phyloP scores from a whole-genome alignment of 2,113 vertebrate species.

The Felis catus region DNA sequence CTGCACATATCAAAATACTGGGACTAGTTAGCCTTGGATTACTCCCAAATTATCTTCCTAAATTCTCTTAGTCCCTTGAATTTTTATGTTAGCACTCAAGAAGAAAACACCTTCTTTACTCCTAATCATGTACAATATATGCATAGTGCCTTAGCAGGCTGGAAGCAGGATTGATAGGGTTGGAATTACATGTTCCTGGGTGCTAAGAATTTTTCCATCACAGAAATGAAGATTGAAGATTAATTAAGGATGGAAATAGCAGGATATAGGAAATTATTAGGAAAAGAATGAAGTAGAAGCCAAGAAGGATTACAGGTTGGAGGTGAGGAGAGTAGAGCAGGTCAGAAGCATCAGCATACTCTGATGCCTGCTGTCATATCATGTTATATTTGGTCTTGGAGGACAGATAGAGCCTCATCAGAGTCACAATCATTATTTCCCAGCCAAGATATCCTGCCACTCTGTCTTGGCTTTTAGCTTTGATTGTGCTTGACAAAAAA shows the following conservation, averaged over 20 bases:
- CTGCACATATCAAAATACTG: not conserved
- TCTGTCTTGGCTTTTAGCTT: not conserved
- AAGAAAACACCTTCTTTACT: not conserved
- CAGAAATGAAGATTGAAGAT: not conserved
- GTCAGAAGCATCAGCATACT: not conserved
- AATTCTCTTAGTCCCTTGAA: not conserved
- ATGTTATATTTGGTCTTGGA: not conserved
- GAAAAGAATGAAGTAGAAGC: not conserved
- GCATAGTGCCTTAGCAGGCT: not conserved
- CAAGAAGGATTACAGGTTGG: not conserved
- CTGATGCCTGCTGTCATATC: not conserved
- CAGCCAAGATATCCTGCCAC: not conserved
- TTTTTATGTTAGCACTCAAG: not conserved
- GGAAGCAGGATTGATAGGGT: not conserved
- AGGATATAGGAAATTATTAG: not conserved
- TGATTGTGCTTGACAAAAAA: not conserved
- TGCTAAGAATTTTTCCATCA: not conserved
- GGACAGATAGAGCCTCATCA: accelerated
- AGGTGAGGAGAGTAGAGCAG: not conserved
- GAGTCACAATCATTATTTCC: too few relatives aligned
- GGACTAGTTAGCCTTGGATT: not conserved
- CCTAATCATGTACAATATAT: not conserved
- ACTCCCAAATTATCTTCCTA: not conserved
- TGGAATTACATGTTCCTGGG: not conserved
- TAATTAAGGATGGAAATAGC: not conserved